Percentiles rank a stretch among this genome's conserved stretches.
phyloP scores from a whole-genome alignment of 2,113 vertebrate species.

The Larimichthys crocea region DNA sequence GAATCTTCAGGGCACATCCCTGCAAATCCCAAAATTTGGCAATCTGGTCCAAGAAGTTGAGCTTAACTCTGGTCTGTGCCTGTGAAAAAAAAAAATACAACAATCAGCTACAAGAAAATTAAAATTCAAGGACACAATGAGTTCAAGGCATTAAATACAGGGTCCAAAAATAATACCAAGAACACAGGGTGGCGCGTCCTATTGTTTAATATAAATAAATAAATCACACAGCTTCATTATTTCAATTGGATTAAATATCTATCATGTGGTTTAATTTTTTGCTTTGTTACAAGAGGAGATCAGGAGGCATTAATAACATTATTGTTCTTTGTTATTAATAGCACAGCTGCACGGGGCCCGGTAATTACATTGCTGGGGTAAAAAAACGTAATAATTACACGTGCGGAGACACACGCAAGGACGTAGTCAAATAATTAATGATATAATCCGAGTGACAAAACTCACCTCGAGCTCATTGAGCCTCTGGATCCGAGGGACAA shows the following conservation, averaged over 20 bases:
- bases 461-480: constrained; percentile 97
- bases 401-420: background rate
- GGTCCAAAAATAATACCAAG: background rate
- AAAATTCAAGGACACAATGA: background rate
- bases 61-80: constrained; percentile 97
- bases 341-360: background rate
- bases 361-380: background rate
- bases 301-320: constrained; percentile 30
- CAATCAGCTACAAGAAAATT: background rate
- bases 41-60: constrained; percentile 99
- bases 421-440: background rate
- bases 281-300: background rate
- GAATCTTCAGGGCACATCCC: constrained; percentile 96
- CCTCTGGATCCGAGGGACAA: constrained; percentile 97
- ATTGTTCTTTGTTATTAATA: background rate
- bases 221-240: background rate
- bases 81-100: constrained; percentile 62
- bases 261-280: background rate
- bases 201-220: constrained; percentile 4
- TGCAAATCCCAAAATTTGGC: constrained; percentile 99
- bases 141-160: background rate
- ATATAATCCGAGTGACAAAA: constrained; percentile 26
- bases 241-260: background rate
- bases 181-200: background rate
- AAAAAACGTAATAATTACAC: background rate